Base-by-base conservation (phyloP, 1,140 invertebrate species). In the Neuroterus valhalla region DNA sequence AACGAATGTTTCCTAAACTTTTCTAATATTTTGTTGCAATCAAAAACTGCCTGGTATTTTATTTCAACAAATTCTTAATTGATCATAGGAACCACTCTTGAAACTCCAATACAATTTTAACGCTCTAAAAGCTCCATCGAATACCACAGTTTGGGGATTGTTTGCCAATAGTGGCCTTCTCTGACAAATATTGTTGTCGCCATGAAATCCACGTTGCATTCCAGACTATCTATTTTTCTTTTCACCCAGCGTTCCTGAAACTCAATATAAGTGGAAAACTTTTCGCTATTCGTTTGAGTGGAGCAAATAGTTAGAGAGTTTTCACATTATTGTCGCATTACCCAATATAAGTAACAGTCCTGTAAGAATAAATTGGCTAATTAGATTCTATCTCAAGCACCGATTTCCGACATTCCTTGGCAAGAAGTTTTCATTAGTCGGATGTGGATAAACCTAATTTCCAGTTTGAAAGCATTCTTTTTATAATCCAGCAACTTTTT, bases 301-400 rank as follows among this genome's bases (percentile, higher is more conserved):
- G 12, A 62, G 55, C 26, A 62, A 62, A 62, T 62, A 62, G 55
- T 62, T 62, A 26, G 55, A 62, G 55, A 62, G 55, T 62, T 62
- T 62, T 62, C 55, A 62, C 55, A 62, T 62, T 62, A 62, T 62
- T 62, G 55, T 62, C 55, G 55, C 55, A 62, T 62, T 62, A 62
- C 23, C 21, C 55, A 26, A 62, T 62, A 62, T 62, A 62, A 62
- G 55, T 62, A 62, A 62, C 55, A 62, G 55, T 62, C 23, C 55
- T 26, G 55, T 62, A 62, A 62, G 55, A 31, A 62, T 62, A 62
- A 62, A 62, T 62, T 62, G 55, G 26, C 55, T 62, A 62, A 62
- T 62, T 62, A 62, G 55, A 62, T 62, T 62, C 55, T 62, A 62
- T 62, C 55, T 62, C 55, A 62, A 62, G 55, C 26, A 26, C 23